Evolutionary conservation across 2,888 invertebrate species (phyloP), one percentile per base, ranked within the genome.

Genomic region (Silvanus unidentatus): DNA sequence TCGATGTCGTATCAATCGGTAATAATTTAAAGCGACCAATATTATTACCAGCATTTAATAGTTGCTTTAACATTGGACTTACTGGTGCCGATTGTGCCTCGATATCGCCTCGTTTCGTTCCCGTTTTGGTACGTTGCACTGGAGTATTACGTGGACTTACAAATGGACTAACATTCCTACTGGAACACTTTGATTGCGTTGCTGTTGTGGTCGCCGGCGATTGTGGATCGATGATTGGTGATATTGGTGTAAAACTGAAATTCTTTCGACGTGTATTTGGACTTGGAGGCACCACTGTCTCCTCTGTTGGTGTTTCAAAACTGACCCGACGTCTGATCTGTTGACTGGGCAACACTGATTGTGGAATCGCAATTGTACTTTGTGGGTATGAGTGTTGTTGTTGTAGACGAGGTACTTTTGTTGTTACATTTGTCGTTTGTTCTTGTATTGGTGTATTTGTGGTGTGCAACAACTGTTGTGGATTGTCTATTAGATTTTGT

Each of bases 211-310:
- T n/a, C n/a, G 73, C 74, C 42, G 82, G 81, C 1, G 83, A 83
- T 58, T 80, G 80, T 35, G 84, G 81, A n/a, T 82, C 82, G 8
- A 22, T 22, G 3, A 22, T 22, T 6, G 88, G 88, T 28, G 89
- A 88, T 63, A 92, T 92, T 0, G 91, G 91, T 22, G 86, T 86
- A 63, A 92, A 92, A 68, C 85, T 88, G 65, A 88, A 91, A 63
- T 86, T 85, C 65, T 86, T 83, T 38, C 86, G 79, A 49, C 85
- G 77, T 35, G 86, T 82, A 50, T 86, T 88, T 8, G 86, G 87
- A 72, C 86, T 86, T 52, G 84, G 83, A 1, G 85, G 85, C 41
- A 85, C 81, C 38, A 63, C 59, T 35, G 65, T 57, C 13, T 66
- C 67, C 38, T 65, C 70, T 8, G 59, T 43, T 10, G 71, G 68